These are phyloP conservation scores for Salmo trutta DNA, from an alignment of 2,797 vertebrate genomes.

Conservation along the genomic window DNA sequence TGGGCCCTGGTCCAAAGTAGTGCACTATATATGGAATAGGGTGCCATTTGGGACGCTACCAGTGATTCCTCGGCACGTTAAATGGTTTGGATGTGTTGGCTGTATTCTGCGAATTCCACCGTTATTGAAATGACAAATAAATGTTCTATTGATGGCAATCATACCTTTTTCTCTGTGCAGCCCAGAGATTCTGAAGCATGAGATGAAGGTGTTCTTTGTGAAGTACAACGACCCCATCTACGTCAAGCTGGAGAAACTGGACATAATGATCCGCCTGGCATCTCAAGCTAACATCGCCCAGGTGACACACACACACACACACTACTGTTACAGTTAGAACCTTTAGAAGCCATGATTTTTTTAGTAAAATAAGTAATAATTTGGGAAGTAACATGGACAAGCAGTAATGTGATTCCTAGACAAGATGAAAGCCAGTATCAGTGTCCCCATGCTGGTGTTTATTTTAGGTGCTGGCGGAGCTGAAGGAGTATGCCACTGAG, in stretches of 20 bases:
- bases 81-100: too few relatives aligned
- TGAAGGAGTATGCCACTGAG: conserved; percentile 96
- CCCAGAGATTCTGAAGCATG: conserved; percentile 95
- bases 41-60: too few relatives aligned
- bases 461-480: conserved; percentile 90
- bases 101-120: neutral
- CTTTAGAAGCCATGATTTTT: neutral
- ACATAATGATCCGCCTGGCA: conserved; percentile 98
- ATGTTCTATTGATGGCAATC: neutral
- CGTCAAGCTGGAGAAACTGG: conserved; percentile 96
- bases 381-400: neutral
- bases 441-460: conserved; percentile 8
- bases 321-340: neutral
- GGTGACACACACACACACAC: conserved; percentile 66
- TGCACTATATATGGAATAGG: too few relatives aligned
- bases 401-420: neutral
- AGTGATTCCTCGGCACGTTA: too few relatives aligned
- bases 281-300: conserved; percentile 98
- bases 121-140: neutral
- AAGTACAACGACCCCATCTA: conserved; percentile 99
- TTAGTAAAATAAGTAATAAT: neutral
- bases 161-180: conserved; percentile 61
- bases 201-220: conserved; percentile 99
- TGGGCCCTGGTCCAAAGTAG: too few relatives aligned
- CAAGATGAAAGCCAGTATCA: neutral